A percentile compares a stretch with the other conserved stretches of the same genome.
phyloP scores from a whole-genome alignment of 64 coral and sea anemone species.

The Dendrophyllia cribrosa region DNA sequence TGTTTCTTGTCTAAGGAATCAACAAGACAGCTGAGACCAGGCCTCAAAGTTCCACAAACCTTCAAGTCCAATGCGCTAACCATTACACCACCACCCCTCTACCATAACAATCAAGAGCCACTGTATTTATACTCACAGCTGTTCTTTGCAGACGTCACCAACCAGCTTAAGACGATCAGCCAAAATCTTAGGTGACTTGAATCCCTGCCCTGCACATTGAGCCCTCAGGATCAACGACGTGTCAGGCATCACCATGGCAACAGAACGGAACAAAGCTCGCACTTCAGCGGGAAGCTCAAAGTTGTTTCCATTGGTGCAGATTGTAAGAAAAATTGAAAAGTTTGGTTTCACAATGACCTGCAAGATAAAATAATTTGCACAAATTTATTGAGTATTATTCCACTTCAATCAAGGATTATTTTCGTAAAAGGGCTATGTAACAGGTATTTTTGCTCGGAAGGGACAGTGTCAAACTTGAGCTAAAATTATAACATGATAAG shows the following conservation, averaged over 20 bases:
- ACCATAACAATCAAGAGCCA: too few species aligned
- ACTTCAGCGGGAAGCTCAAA: slow-evolving; percentile 80
- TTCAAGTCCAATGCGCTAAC: too few species aligned
- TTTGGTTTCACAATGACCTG: slow-evolving; percentile 87
- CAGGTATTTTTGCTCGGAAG: too few species aligned
- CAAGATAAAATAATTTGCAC: neutral
- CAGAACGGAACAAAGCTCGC: slow-evolving; percentile 82
- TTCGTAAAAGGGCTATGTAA: too few species aligned
- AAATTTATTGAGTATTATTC: neutral
- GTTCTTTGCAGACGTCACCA: slow-evolving; percentile 75
- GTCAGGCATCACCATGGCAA: slow-evolving; percentile 95
- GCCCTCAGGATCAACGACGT: slow-evolving; percentile 86
- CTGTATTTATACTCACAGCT: slow-evolving; percentile 77
- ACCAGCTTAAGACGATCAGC: slow-evolving; percentile 93
- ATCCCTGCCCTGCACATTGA: slow-evolving; percentile 96
- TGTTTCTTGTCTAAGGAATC: too few species aligned
- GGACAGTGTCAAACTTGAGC: too few species aligned
- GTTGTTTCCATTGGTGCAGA: slow-evolving; percentile 38
- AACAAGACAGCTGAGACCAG: too few species aligned
- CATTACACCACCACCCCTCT: too few species aligned
- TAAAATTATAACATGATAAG: too few species aligned
- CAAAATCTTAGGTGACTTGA: slow-evolving; percentile 93
- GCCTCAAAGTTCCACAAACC: too few species aligned
- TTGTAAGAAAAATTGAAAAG: slow-evolving; percentile 87
- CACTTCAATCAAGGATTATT: neutral